Percentiles rank a stretch among this genome's conserved stretches.
phyloP scores from a whole-genome alignment of 2,113 vertebrate genomes.

The Pavo muticus region DNA sequence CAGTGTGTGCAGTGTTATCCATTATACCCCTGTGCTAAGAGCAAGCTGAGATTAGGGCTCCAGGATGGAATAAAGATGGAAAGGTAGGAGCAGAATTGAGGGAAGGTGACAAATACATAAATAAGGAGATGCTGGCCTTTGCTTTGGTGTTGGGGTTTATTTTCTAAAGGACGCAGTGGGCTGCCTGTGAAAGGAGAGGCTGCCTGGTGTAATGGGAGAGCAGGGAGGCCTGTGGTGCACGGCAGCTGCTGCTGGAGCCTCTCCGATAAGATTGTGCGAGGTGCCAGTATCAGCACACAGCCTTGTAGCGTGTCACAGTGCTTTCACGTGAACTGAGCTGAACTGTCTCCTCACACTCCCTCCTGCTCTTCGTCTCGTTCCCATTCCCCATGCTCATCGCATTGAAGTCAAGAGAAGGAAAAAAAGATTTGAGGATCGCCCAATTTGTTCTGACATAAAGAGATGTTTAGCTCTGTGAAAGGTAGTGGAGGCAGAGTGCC shows the following conservation, averaged over 20 bases:
- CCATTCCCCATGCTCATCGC: conserved; percentile 59
- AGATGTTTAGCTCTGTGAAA: conserved; percentile 84
- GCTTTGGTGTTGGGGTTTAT: conserved; percentile 10
- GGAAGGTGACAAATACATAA: conserved; percentile 3
- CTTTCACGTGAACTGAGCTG: conserved; percentile 73
- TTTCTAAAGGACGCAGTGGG: background rate
- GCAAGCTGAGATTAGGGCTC: background rate
- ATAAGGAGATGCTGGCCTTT: background rate
- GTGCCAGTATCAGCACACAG: conserved; percentile 65
- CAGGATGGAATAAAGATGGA: background rate
- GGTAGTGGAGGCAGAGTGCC: conserved; percentile 78
- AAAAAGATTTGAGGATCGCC: conserved; percentile 84
- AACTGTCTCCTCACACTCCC: conserved; percentile 65
- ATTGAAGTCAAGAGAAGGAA: conserved; percentile 81
- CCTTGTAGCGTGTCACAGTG: conserved; percentile 37
- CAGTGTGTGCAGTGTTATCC: background rate
- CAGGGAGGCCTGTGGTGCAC: background rate
- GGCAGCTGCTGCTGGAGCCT: background rate
- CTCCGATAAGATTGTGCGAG: conserved; percentile 44
- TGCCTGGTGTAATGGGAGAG: background rate
- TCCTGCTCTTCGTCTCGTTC: conserved; percentile 10
- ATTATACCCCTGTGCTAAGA: background rate
- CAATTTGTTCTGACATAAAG: conserved; percentile 85
- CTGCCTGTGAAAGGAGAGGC: conserved; percentile 26
- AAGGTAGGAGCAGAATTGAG: background rate